phyloP scores from a whole-genome alignment of 1,140 invertebrate genomes.

The Ips nitidus region DNA sequence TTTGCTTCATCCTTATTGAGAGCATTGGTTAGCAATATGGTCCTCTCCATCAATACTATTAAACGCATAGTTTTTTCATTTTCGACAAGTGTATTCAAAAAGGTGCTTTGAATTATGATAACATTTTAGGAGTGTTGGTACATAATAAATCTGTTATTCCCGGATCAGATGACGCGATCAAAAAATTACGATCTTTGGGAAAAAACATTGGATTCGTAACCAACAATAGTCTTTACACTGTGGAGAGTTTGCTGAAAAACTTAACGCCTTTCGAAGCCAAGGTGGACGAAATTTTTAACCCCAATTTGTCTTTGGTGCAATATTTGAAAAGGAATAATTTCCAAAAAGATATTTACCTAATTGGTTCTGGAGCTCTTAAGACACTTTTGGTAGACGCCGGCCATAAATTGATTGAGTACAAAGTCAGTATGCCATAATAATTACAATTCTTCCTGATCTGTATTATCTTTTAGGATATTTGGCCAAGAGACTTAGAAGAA shows the following conservation, averaged over 20 bases:
- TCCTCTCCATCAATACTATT: too few species aligned
- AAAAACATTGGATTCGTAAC: constrained; percentile 26
- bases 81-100: too few species aligned
- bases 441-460: not conserved
- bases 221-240: constrained; percentile 11
- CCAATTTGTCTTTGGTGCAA: constrained; percentile 4
- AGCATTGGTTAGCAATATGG: too few species aligned
- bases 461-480: constrained; percentile 9
- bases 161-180: constrained; percentile 7
- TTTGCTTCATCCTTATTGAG: too few species aligned
- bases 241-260: not conserved
- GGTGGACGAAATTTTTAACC: constrained; percentile 18
- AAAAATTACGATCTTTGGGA: constrained; percentile 13
- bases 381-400: constrained; percentile 11
- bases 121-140: constrained; percentile 18
- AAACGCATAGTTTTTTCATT: too few species aligned
- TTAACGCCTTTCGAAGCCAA: constrained; percentile 6
- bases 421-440: constrained; percentile 2
- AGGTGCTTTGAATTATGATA: too few species aligned
- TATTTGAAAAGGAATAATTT: constrained; percentile 19
- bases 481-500: not conserved
- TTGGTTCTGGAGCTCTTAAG: not conserved
- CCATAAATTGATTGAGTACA: constrained; percentile 18
- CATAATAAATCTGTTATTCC: constrained; percentile 2
- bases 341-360: constrained; percentile 18